A percentile compares a stretch with the other conserved stretches of the same genome.
Conservation (phyloP, 23 tunicate genomes). For the Ciona savignyi region DNA sequence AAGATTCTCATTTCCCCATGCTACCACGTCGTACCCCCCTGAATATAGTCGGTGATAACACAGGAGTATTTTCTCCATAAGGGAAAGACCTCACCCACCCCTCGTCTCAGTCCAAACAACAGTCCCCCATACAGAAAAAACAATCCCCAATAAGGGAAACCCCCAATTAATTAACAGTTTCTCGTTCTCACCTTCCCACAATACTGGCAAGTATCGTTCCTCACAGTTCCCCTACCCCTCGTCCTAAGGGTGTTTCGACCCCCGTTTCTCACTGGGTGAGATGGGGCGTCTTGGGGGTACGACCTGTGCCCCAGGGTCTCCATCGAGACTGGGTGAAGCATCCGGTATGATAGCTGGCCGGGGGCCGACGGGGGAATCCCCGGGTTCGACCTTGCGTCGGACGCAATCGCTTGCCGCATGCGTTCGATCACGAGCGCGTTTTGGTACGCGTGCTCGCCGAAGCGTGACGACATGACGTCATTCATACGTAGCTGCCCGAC, state of each 20-base stretch:
- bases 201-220: slow-evolving; percentile 90
- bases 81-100: no score
- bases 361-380: not conserved
- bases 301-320: not conserved
- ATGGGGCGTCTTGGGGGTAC: not conserved
- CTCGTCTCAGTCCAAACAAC: no score
- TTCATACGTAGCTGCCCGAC: not conserved
- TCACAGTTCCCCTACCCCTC: slow-evolving; percentile 22
- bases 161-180: no score
- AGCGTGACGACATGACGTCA: slow-evolving; percentile 3
- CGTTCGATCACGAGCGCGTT: slow-evolving; percentile 8
- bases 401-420: slow-evolving; percentile 4
- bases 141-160: not conserved
- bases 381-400: no score
- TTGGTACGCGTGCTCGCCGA: slow-evolving; percentile 12
- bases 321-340: not conserved
- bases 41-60: no score
- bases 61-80: no score
- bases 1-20: no score
- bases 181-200: slow-evolving; percentile 93
- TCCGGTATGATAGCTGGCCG: no score
- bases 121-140: no score
- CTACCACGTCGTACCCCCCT: no score
- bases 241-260: not conserved
- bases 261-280: not conserved